Evolutionary conservation across 2,888 invertebrate genomes (phyloP).

Genomic region (Oithona nana): DNA sequence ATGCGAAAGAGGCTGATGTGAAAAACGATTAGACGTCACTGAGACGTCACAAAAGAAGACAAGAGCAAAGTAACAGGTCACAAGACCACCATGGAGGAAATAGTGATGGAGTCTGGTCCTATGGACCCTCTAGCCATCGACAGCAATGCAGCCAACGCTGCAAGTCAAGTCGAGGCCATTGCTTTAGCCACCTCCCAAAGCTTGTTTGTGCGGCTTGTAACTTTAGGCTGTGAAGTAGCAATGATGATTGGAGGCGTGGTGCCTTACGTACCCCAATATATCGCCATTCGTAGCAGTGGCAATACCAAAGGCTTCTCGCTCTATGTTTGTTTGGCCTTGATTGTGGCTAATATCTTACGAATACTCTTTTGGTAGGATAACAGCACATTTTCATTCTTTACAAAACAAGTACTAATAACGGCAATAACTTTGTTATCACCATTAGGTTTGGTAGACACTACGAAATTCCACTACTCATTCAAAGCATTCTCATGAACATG

Average conservation of each 20-base stretch:
- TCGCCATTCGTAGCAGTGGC: constrained; percentile 55
- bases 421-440: constrained; percentile 23
- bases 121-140: neutral
- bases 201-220: neutral
- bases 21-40: neutral
- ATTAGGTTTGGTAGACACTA: constrained; percentile 94
- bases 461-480: constrained; percentile 80
- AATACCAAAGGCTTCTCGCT: constrained; percentile 94
- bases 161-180: neutral
- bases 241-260: constrained; percentile 90
- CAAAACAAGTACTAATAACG: neutral
- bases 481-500: constrained; percentile 90
- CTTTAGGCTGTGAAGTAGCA: constrained; percentile 30
- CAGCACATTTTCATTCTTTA: neutral
- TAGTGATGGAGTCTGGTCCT: neutral
- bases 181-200: neutral
- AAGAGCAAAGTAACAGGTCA: neutral
- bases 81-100: too few species aligned
- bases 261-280: constrained; percentile 89
- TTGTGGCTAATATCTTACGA: constrained; percentile 86
- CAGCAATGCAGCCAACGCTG: too few species aligned
- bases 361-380: constrained; percentile 83
- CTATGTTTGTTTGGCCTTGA: constrained; percentile 81
- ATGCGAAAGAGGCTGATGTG: too few species aligned
- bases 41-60: neutral